Percentiles rank a stretch among this genome's conserved stretches.
These are phyloP conservation scores for Cancer borealis DNA, from an alignment of 2,888 invertebrate genomes.

Conservation along the genomic window DNA sequence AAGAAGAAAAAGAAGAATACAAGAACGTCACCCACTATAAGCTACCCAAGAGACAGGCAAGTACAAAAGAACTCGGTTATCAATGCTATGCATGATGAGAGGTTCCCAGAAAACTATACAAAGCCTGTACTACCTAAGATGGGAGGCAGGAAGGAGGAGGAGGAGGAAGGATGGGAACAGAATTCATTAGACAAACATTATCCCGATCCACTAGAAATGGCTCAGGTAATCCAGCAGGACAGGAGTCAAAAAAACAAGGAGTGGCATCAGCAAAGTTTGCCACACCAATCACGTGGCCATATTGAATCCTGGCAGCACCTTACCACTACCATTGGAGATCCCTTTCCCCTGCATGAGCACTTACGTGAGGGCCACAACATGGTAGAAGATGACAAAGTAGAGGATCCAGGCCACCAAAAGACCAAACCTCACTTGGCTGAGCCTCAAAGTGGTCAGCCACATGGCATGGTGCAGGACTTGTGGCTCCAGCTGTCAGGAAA, in stretches of 20 bases:
- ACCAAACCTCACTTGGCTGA: background rate
- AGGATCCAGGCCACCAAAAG: background rate
- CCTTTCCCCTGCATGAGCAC: background rate
- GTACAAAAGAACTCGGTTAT: background rate
- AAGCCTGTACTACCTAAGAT: background rate
- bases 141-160: background rate
- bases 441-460: background rate
- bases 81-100: background rate
- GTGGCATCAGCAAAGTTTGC: background rate
- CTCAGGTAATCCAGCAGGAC: background rate
- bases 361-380: background rate
- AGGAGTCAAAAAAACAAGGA: background rate
- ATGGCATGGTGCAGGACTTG: background rate
- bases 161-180: background rate
- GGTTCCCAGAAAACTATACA: background rate
- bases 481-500: background rate
- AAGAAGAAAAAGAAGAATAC: background rate
- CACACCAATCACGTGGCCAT: constrained; percentile 2
- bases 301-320: background rate
- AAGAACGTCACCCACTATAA: background rate
- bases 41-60: background rate
- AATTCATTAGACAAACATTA: background rate
- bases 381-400: background rate
- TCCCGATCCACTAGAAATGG: background rate
- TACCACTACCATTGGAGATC: background rate